These are phyloP conservation scores for Typhlomys cinereus DNA, from an alignment of 2,113 vertebrate species.

Conservation along the genomic window DNA sequence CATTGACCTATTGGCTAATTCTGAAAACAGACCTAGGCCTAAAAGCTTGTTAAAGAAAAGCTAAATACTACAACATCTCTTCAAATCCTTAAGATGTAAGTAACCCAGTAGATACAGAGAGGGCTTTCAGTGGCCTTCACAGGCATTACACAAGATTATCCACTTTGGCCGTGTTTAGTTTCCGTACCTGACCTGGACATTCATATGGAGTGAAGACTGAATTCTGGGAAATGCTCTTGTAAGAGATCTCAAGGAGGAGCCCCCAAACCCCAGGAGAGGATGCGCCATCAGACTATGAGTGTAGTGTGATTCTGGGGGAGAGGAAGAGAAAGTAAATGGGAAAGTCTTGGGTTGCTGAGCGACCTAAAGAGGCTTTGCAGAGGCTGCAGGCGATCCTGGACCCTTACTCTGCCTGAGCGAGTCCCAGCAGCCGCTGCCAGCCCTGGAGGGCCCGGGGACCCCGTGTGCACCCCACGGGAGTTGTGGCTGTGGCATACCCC, in stretches of 20 bases:
- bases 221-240: neutral
- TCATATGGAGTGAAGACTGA: neutral
- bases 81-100: neutral
- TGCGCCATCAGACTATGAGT: too few species aligned
- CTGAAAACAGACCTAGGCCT: neutral
- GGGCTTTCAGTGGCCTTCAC: neutral
- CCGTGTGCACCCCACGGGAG: too few species aligned
- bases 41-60: neutral
- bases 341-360: neutral
- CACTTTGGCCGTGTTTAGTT: neutral
- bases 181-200: neutral
- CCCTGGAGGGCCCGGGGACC: neutral
- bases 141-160: neutral
- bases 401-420: neutral
- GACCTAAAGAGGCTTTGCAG: neutral
- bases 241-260: neutral
- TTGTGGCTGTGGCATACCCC: too few species aligned
- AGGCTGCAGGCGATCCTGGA: neutral
- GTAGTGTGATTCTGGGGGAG: neutral
- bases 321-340: accelerated
- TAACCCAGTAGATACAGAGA: neutral
- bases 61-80: neutral
- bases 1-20: neutral
- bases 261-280: neutral
- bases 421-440: neutral